Base-by-base conservation (phyloP, 2,113 vertebrate species). In the Salvelinus fontinalis region DNA sequence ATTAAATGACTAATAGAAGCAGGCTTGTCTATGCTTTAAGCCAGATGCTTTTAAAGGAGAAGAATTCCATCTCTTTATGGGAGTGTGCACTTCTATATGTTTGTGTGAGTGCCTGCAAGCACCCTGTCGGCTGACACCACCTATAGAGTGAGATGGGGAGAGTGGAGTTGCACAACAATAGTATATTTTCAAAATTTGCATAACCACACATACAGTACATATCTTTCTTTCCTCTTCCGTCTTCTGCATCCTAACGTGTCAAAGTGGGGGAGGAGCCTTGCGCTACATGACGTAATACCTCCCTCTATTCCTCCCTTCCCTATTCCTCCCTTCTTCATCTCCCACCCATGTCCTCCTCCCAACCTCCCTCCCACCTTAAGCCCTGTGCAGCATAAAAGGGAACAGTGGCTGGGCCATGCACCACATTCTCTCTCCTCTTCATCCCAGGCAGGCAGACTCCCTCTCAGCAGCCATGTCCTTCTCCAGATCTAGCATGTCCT, bases 341-440 rank as follows among this genome's bases (percentile, higher is more conserved):
- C 24, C 24, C 24, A 24, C 51, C 14, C 3, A 4, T 57, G 11
- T 18, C 71, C 16, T 62, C n/a, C 59, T 39, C 27, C 11, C 71
- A 64, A 66, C 34, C 57, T 29, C 70, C 68, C 6, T 44, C 64
- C 59, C 70, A 29, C 77, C 77, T 59, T 77, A 20, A 54, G 71
- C 67, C 64, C 27, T 16, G 31, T 65, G 68, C 77, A 84, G 81
- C 39, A 92, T 93, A 93, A 78, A 93, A 90, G 75, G 73, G 64
- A 9, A 49, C 51, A 65, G 74, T 44, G 76, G 71, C 29, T 76
- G 74, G 9, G 68, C 65, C 60, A 11, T 67, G 48, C 66, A 77
- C 81, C 86, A 82, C 86, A 89, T 75, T 70, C 88, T 77, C 74
- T 77, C 84, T 86, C 67, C 74, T 34, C 31, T 34, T 34, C 71